A percentile compares a stretch with the other conserved stretches of the same genome.
Evolutionary conservation across 2,888 invertebrate genomes (phyloP).

Genomic region (Yponomeuta plumbellus): DNA sequence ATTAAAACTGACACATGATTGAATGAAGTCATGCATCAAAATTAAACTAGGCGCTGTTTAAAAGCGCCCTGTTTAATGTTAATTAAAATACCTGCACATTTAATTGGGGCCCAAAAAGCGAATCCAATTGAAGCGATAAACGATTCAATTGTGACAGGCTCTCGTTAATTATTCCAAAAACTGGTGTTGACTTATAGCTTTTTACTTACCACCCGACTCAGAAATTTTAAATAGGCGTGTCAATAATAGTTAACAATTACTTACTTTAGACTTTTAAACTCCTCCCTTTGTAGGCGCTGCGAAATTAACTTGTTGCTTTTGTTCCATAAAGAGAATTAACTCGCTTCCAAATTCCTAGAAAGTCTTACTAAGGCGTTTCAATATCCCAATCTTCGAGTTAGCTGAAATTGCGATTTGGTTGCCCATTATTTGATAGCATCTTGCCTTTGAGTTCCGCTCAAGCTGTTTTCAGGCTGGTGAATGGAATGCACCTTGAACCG

Average conservation of each 20-base stretch:
- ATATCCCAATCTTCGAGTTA: neutral
- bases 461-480: too few species aligned
- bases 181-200: neutral
- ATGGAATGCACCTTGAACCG: too few species aligned
- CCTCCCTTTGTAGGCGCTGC: neutral
- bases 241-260: neutral
- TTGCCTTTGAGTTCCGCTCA: neutral
- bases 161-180: neutral
- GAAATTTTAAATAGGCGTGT: neutral
- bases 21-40: neutral
- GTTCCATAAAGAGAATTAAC: neutral
- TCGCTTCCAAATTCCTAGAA: neutral
- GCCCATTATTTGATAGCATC: neutral
- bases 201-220: neutral
- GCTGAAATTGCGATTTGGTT: neutral
- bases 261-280: neutral
- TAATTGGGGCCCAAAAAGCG: neutral
- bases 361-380: neutral
- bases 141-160: neutral
- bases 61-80: neutral
- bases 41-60: neutral
- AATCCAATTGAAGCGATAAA: neutral
- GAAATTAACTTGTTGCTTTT: slow-evolving; percentile 7
- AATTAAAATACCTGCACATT: neutral
- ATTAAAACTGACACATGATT: neutral